Evolutionary conservation across 2,797 vertebrate genomes (phyloP).

Genomic region (Epinephelus coioides): DNA sequence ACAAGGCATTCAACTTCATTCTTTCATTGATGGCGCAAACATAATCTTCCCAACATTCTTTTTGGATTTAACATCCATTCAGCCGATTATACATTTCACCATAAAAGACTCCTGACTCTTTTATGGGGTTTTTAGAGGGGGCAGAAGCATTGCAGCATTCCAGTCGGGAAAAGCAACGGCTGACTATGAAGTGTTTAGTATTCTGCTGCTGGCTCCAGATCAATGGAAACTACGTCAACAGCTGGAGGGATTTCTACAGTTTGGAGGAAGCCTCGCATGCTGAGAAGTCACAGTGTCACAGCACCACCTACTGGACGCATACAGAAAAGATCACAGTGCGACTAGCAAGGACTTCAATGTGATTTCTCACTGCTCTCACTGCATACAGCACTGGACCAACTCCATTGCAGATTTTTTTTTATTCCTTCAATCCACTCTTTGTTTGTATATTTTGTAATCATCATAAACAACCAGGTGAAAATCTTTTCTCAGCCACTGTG

Average conservation of each 20-base stretch:
- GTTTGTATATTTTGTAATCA: not conserved
- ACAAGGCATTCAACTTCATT: not conserved
- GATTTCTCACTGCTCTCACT: not conserved
- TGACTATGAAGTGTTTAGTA: conserved; percentile 65
- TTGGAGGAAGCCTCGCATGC: conserved; percentile 49
- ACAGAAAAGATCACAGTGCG: conserved; percentile 28
- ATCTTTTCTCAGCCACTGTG: not conserved
- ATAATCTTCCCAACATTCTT: conserved; percentile 45
- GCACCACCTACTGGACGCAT: conserved; percentile 80
- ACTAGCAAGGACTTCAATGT: not conserved
- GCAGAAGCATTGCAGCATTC: conserved; percentile 51
- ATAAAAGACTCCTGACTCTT: not conserved
- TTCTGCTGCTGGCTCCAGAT: conserved; percentile 71
- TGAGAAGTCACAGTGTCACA: conserved; percentile 37
- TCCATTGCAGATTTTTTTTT: not conserved
- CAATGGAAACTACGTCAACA: conserved; percentile 77
- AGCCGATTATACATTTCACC: not conserved
- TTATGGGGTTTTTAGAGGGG: conserved; percentile 6
- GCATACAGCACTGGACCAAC: no score
- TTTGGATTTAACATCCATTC: conserved; percentile 30
- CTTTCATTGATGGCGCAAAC: conserved; percentile 17
- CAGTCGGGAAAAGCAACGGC: conserved; percentile 30
- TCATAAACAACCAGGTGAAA: not conserved
- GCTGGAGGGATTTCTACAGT: conserved; percentile 76
- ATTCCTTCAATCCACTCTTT: not conserved